phyloP scores from a whole-genome alignment of 2,888 invertebrate species.

The Osmoderma eremita region DNA sequence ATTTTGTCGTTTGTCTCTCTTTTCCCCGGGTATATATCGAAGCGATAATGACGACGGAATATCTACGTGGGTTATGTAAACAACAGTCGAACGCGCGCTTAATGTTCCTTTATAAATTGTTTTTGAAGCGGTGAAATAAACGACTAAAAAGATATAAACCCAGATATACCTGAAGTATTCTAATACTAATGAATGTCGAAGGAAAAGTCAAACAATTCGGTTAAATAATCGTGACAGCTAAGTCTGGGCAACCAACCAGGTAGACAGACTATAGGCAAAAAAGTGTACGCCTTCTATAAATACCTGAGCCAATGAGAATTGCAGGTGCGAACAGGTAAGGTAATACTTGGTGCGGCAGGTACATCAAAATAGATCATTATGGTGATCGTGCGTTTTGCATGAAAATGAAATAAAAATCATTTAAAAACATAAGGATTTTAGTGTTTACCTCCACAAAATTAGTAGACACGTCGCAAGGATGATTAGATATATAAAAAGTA shows the following conservation, averaged over 20 bases:
- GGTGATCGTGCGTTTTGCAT: no score
- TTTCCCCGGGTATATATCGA: no score
- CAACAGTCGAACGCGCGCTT: not conserved
- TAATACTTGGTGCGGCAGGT: not conserved
- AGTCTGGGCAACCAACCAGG: slow-evolving; percentile 35
- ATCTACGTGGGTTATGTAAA: slow-evolving; percentile 9
- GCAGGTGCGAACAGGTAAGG: slow-evolving; percentile 40
- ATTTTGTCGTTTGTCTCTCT: no score
- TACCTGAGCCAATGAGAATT: slow-evolving; percentile 51
- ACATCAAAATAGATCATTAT: no score
- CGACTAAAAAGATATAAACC: not conserved
- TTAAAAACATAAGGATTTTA: no score
- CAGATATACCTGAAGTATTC: not conserved
- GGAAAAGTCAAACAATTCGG: not conserved
- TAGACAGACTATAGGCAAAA: slow-evolving; percentile 28
- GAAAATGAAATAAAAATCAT: no score
- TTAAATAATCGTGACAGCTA: slow-evolving; percentile 38
- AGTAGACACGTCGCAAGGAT: no score
- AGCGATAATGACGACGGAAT: not conserved
- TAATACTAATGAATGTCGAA: not conserved
- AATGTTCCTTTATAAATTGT: slow-evolving; percentile 8
- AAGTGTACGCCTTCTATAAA: slow-evolving; percentile 49
- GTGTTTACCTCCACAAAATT: no score
- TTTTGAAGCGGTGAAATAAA: slow-evolving; percentile 6
- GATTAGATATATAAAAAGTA: no score